Evolutionary conservation across 2,797 vertebrate species (phyloP).

Genomic region (Cygnus olor): DNA sequence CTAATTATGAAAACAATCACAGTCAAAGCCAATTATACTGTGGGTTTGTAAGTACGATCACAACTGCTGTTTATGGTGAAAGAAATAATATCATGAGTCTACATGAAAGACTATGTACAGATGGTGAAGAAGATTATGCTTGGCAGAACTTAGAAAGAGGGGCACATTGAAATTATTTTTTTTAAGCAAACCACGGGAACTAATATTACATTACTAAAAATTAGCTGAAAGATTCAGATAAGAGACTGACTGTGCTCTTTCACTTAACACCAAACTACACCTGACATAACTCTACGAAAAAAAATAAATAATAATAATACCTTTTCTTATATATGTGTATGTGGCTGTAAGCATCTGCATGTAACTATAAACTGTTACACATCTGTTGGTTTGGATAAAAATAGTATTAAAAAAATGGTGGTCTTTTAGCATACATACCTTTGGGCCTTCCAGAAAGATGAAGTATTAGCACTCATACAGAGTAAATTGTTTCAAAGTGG

Average conservation of each 20-base stretch:
- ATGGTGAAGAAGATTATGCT: slow-evolving; percentile 19
- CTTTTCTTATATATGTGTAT: background rate
- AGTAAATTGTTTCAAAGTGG: background rate
- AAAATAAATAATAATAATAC: background rate
- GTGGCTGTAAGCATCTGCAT: background rate
- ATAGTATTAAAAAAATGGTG: background rate
- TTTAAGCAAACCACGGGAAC: background rate
- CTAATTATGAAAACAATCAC: slow-evolving; percentile 62
- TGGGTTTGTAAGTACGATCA: background rate
- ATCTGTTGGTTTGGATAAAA: background rate
- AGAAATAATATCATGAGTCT: slow-evolving; percentile 28
- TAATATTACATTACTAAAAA: background rate
- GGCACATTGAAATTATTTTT: background rate
- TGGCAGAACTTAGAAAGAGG: background rate
- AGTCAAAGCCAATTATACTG: slow-evolving; percentile 49
- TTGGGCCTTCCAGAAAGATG: background rate
- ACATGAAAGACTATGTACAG: slow-evolving; percentile 7
- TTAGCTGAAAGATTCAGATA: background rate
- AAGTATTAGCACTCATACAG: background rate
- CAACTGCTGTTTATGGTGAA: slow-evolving; percentile 18
- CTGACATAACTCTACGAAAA: background rate
- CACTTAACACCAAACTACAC: background rate
- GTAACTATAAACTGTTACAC: background rate
- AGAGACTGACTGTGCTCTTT: background rate
- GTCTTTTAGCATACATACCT: background rate